Conservation (phyloP, 2,888 invertebrate genomes). For the Drosophila mimica region DNA sequence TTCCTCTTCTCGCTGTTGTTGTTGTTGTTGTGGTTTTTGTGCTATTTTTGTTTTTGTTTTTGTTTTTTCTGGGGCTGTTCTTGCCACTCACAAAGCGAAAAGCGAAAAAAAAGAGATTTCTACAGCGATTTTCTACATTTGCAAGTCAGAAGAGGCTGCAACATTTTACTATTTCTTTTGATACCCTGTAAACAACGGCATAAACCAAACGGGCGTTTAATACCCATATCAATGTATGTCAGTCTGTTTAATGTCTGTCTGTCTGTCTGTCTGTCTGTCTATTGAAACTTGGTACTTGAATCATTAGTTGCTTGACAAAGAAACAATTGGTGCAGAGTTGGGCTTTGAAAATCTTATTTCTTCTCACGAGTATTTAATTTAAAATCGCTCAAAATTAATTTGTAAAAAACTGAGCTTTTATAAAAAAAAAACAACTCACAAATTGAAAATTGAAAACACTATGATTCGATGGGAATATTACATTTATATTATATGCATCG, state of each 20-base stretch:
- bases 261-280: not conserved
- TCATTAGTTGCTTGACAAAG: not conserved
- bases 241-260: too few relatives aligned
- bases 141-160: slow-evolving; percentile 29
- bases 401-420: not conserved
- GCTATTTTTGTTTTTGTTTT: not conserved
- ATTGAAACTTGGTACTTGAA: not conserved
- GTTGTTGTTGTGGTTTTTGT: slow-evolving; percentile 11
- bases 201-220: not conserved
- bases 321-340: not conserved
- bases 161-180: slow-evolving; percentile 49
- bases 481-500: not conserved
- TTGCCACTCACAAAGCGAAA: slow-evolving; percentile 30
- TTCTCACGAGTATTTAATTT: not conserved
- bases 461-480: not conserved
- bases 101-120: slow-evolving; percentile 38
- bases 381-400: not conserved
- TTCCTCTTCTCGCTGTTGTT: not conserved
- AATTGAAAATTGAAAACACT: not conserved
- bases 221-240: too few relatives aligned
- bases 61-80: slow-evolving; percentile 11
- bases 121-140: slow-evolving; percentile 39
- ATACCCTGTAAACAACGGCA: slow-evolving; percentile 7
- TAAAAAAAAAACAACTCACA: not conserved
- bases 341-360: not conserved